Conservation (phyloP, 1,140 invertebrate species). For the Drosophila nebulosa region DNA sequence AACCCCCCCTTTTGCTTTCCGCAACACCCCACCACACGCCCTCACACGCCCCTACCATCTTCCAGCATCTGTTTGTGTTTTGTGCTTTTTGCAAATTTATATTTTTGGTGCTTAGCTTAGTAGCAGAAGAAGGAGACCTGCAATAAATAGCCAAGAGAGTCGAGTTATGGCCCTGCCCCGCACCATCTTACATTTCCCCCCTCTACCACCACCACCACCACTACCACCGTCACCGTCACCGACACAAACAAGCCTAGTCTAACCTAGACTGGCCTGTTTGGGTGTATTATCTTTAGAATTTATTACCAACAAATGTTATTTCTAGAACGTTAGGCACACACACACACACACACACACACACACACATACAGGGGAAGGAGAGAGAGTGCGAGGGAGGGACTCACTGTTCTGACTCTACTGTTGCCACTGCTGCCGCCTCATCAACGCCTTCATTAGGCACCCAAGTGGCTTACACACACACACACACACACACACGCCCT, state of each 20-base stretch:
- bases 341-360: conserved; percentile 23
- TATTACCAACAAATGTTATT: conserved; percentile 78
- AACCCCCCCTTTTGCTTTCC: too few relatives aligned
- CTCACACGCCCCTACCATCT: background rate
- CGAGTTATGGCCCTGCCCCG: conserved; percentile 54
- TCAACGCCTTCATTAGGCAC: conserved; percentile 71
- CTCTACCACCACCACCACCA: too few relatives aligned
- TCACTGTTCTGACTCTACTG: conserved; percentile 12
- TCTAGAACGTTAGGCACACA: conserved; percentile 73
- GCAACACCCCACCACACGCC: background rate
- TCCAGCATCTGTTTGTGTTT: conserved; percentile 6
- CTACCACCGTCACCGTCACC: background rate
- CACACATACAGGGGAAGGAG: background rate
- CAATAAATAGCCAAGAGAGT: conserved; percentile 54
- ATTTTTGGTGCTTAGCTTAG: conserved; percentile 55
- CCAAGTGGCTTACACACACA: conserved; percentile 37
- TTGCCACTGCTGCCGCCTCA: conserved; percentile 55
- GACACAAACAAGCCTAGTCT: conserved; percentile 21
- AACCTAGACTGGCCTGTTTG: conserved; percentile 34
- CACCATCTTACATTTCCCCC: background rate
- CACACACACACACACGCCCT: background rate
- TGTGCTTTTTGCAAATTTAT: conserved; percentile 60
- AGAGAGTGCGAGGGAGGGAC: background rate
- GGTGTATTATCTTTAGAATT: conserved; percentile 78
- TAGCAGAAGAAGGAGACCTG: conserved; percentile 33